Base-by-base conservation (phyloP, 2,113 vertebrate species). In the Myiozetetes cayanensis region DNA sequence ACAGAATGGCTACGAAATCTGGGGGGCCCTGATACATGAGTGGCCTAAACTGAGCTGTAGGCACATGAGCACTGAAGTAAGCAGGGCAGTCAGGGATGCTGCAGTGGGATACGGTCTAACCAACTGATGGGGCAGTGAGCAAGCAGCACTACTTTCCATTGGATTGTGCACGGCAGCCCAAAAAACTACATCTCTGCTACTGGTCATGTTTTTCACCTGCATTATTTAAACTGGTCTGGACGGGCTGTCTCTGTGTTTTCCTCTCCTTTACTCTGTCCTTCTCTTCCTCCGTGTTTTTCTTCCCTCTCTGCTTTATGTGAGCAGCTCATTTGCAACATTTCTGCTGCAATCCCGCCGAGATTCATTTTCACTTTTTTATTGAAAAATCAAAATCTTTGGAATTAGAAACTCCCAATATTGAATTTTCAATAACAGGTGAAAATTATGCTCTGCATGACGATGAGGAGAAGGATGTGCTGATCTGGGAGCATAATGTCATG, bases 311-410 rank as follows among this genome's bases (percentile, higher is more conserved):
- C 77, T 61, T 86, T 90, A 71, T 6, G 2, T 70, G 93, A 89
- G 59, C 74, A 87, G 77, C 78, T 94, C 81, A 87, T 88, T 96
- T 95, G 89, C 83, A 90, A 84, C 89, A 70, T 97, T 97, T 97
- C 91, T 97, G 85, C 89, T 92, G 84, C 85, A 95, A 86, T 96
- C 97, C 97, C 4, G 7, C 93, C 33, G 94, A 95, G 97, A 97
- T 97, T 98, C 3, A 98, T 98, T 98, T 98, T 98, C 97, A 97
- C 97, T 63, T 98, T 98, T 97, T 96, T 97, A 98, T 94, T 97
- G 97, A 96, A 97, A 98, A 98, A 97, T 97, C 85, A 43, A 97
- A 97, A 98, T 97, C 98, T 90, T 91, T 93, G 72, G 96, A 97
- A 98, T 97, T 97, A 98, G 96, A 96, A 81, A 62, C 81, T 96